Evolutionary conservation across 2,888 invertebrate species (phyloP), one percentile per base, ranked within the genome.

Genomic region (Boloria selene): DNA sequence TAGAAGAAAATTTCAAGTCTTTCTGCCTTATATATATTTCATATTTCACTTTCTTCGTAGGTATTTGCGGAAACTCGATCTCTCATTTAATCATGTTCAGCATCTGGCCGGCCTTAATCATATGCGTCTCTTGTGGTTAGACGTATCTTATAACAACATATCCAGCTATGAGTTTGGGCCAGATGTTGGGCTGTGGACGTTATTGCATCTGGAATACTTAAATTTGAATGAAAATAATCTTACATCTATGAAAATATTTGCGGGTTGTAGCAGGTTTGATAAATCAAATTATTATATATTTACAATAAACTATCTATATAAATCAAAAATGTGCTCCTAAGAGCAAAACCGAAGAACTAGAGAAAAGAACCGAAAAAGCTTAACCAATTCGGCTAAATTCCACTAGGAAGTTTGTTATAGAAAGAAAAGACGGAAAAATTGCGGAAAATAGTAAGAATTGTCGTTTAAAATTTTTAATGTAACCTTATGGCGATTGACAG

Each of bases 21-120:
- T 31, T 38, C 2, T 38, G 1, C 31, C 10, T 10, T 2, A 38
- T 38, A 38, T 38, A 10, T 10, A 6, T 38, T 38, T 38, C 31
- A 38, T 10, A 10, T 38, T 38, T 38, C 10, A 7, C 31, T 38
- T 38, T 38, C 5, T 7, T 17, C 5, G 5, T n/a, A 94, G 94
- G 74, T 93, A 93, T 77, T 85, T 95, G 16, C 88, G 91, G 18
- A 90, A 93, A 17, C 82, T 95, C 55, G 93, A 95, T 75, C 79
- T 95, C 44, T 94, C 94, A 0, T 91, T 93, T 72, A 95, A 95
- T 77, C 85, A 93, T 67, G 94, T 95, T 61, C 86, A 90, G 72
- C 81, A 83, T 14, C 78, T 95, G 1, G 93, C 94, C 77, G 94
- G 94, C 77, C 81, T 95, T 66, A 93, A 92, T 72, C 75, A 93